These are phyloP conservation scores for Neelides folsomi DNA, from an alignment of 2,888 invertebrate genomes.

Conservation along the genomic window DNA sequence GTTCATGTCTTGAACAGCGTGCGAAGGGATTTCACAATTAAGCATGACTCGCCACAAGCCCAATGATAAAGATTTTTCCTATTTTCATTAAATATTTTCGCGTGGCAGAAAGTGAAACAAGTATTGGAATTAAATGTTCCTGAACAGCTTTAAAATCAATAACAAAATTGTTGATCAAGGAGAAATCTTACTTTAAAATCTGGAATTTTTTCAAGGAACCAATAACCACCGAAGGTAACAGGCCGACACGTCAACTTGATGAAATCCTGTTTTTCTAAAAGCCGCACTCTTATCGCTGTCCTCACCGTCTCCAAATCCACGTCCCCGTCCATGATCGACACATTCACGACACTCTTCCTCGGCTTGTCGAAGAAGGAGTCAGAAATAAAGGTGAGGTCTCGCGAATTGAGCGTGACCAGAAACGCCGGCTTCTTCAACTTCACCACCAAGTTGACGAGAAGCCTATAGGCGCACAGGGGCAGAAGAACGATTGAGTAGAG, in stretches of 20 bases:
- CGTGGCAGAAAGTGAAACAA: too few species aligned
- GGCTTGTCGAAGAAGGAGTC: conserved; percentile 29
- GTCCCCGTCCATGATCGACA: conserved; percentile 19
- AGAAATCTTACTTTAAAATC: too few species aligned
- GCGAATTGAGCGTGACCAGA: conserved; percentile 22
- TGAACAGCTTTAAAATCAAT: too few species aligned
- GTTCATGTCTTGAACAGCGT: too few species aligned
- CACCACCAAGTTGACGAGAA: conserved; percentile 24
- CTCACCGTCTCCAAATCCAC: conserved; percentile 18
- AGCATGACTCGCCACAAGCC: too few species aligned
- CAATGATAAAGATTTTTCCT: too few species aligned
- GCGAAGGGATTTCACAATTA: too few species aligned
- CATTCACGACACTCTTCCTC: conserved; percentile 29
- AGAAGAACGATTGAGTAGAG: conserved; percentile 19
- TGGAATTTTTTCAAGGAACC: conserved; percentile 11
- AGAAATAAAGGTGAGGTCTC: conserved; percentile 29
- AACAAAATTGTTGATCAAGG: too few species aligned
- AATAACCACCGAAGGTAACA: conserved; percentile 24
- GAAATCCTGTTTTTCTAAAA: conserved; percentile 24
- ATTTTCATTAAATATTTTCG: too few species aligned
- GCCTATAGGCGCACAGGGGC: conserved; percentile 23
- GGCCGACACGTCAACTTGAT: conserved; percentile 28
- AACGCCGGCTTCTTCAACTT: conserved; percentile 15
- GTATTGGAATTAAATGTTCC: too few species aligned
- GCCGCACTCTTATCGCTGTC: conserved; percentile 9